Conservation (phyloP, 2,888 invertebrate genomes). For the Nasonovia ribisnigri region DNA sequence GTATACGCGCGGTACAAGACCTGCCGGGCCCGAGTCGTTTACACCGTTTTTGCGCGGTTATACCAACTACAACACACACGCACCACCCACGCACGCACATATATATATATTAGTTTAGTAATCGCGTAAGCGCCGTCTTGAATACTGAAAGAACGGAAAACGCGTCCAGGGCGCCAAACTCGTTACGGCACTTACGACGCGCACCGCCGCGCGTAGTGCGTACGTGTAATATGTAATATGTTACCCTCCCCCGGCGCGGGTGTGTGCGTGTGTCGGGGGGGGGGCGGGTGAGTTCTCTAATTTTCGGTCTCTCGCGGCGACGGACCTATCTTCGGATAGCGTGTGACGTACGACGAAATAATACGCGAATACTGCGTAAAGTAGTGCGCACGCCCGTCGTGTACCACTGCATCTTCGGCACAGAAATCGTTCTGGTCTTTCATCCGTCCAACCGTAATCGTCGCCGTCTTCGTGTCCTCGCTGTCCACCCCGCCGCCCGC, state of each 20-base stretch:
- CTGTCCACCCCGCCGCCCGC: background rate
- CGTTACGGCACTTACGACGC: conserved; percentile 21
- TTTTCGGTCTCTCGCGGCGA: background rate
- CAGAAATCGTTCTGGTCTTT: background rate
- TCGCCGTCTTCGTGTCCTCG: background rate
- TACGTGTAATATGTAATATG: background rate
- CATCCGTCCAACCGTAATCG: background rate
- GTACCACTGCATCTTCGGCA: background rate
- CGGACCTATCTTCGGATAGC: background rate
- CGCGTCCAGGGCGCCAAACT: conserved; percentile 24
- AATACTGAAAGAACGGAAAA: conserved; percentile 38
- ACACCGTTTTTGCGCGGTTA: background rate
- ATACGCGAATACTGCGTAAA: background rate
- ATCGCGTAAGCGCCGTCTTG: background rate
- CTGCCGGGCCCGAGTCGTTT: background rate
- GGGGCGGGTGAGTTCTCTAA: background rate
- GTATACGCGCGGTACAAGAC: no score
- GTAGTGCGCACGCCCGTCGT: background rate
- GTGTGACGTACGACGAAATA: background rate
- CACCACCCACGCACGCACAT: background rate
- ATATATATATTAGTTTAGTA: background rate
- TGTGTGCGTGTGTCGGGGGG: background rate
- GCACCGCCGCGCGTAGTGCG: background rate
- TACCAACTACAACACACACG: background rate
- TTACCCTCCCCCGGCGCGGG: background rate